Evolutionary conservation across 1,140 invertebrate species (phyloP).

Genomic region (Drosophila hydei): DNA sequence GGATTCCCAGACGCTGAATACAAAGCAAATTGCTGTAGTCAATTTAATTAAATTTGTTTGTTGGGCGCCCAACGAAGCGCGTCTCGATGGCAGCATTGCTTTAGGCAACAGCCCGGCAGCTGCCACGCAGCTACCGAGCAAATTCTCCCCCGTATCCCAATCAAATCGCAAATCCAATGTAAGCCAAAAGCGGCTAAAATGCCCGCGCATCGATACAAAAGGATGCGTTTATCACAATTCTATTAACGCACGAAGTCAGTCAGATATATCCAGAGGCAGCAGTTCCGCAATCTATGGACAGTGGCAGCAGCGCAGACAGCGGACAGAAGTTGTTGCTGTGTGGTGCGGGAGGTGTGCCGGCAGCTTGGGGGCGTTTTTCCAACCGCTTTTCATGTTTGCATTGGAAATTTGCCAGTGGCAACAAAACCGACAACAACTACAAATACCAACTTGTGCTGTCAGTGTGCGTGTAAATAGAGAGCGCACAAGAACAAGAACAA

Average conservation of each 20-base stretch:
- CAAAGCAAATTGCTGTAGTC: conserved; percentile 79
- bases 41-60: conserved; percentile 83
- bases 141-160: conserved; percentile 33
- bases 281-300: conserved; percentile 2
- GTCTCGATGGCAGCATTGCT: conserved; percentile 26
- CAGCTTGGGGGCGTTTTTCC: conserved; percentile 53
- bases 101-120: conserved; percentile 34
- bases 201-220: conserved; percentile 73
- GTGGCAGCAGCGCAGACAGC: too few species aligned
- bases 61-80: conserved; percentile 61
- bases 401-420: conserved; percentile 45
- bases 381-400: conserved; percentile 56
- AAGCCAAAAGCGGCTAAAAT: conserved; percentile 56
- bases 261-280: conserved; percentile 15
- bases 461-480: conserved; percentile 34
- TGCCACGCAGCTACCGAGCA: conserved; percentile 22
- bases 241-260: conserved; percentile 65
- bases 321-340: conserved; percentile 14
- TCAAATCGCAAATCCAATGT: conserved; percentile 44
- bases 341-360: conserved; percentile 6
- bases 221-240: conserved; percentile 79
- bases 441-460: conserved; percentile 28
- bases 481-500: background rate
- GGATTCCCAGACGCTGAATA: conserved; percentile 40
- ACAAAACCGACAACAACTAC: conserved; percentile 24